These are phyloP conservation scores for Nymphalis c-album DNA, from an alignment of 2,888 invertebrate species.

Conservation along the genomic window DNA sequence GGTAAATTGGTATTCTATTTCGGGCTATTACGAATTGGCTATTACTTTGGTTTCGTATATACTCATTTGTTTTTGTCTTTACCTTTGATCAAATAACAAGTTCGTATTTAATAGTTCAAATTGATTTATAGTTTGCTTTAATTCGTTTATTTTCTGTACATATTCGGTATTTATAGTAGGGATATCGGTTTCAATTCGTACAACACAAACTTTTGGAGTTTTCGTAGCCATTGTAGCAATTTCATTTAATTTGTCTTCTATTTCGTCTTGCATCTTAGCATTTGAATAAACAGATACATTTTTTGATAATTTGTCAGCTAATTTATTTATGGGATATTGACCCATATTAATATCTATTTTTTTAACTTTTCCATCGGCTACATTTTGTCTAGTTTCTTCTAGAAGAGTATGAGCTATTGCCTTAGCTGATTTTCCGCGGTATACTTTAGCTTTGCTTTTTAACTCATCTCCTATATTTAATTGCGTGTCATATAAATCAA, in stretches of 20 bases:
- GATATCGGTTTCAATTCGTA: constrained; percentile 63
- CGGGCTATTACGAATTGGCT: too few species aligned
- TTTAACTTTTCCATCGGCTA: constrained; percentile 65
- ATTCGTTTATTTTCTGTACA: constrained; percentile 79
- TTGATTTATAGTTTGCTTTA: constrained; percentile 83
- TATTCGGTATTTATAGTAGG: constrained; percentile 80
- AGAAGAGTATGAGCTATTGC: constrained; percentile 86
- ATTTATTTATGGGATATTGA: constrained; percentile 18
- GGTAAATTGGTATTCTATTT: too few species aligned
- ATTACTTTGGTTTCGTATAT: background rate
- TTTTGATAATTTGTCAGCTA: constrained; percentile 19
- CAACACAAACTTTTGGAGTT: constrained; percentile 61
- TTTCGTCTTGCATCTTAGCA: constrained; percentile 18
- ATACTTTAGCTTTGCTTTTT: constrained; percentile 79
- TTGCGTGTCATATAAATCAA: constrained; percentile 67
- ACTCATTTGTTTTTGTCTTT: constrained; percentile 38
- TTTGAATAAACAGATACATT: constrained; percentile 21
- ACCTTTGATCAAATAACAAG: constrained; percentile 85
- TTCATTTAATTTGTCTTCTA: constrained; percentile 35
- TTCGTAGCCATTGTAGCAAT: constrained; percentile 47
- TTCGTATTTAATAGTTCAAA: constrained; percentile 83
- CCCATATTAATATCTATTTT: constrained; percentile 52
- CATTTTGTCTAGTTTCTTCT: constrained; percentile 81
- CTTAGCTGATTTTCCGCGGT: constrained; percentile 88
- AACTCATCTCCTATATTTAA: constrained; percentile 76